A percentile compares a stretch with the other conserved stretches of the same genome.
These are phyloP conservation scores for Tokudaia tokunoshimensis DNA, from an alignment of 2,797 vertebrate species.

Conservation along the genomic window DNA sequence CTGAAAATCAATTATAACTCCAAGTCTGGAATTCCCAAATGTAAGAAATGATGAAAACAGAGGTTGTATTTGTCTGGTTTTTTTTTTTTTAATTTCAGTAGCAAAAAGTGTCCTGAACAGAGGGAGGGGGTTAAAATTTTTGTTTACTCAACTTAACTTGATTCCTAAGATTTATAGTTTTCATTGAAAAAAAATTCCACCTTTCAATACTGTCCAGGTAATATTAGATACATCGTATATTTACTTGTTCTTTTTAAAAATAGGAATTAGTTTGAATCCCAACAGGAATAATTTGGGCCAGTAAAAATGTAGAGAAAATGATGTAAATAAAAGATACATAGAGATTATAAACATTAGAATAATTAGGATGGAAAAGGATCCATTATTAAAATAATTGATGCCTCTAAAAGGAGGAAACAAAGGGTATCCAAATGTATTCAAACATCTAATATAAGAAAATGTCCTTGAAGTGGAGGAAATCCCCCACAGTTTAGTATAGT, in stretches of 20 bases:
- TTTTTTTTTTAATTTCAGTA: slow-evolving; percentile 32
- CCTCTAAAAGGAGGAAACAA: background rate
- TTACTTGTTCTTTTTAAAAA: slow-evolving; percentile 28
- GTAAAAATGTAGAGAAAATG: background rate
- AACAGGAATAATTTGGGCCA: background rate
- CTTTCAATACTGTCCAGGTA: background rate
- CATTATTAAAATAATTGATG: background rate
- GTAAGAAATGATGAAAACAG: background rate
- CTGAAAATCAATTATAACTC: background rate
- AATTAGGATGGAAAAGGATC: background rate
- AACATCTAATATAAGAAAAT: background rate
- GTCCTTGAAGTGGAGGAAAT: background rate
- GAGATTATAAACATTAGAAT: slow-evolving; percentile 18
- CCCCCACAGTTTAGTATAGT: background rate
- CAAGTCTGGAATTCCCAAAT: background rate
- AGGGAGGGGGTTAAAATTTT: slow-evolving; percentile 48
- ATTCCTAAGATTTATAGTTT: slow-evolving; percentile 59
- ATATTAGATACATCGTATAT: background rate
- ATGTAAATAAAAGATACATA: slow-evolving; percentile 23
- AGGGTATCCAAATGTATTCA: background rate
- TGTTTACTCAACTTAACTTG: slow-evolving; percentile 30
- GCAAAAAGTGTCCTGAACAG: slow-evolving; percentile 46
- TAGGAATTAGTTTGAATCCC: slow-evolving; percentile 40
- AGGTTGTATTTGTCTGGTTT: background rate
- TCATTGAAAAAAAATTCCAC: background rate